Conservation (phyloP, 1,140 invertebrate genomes). For the Temnothorax longispinosus region DNA sequence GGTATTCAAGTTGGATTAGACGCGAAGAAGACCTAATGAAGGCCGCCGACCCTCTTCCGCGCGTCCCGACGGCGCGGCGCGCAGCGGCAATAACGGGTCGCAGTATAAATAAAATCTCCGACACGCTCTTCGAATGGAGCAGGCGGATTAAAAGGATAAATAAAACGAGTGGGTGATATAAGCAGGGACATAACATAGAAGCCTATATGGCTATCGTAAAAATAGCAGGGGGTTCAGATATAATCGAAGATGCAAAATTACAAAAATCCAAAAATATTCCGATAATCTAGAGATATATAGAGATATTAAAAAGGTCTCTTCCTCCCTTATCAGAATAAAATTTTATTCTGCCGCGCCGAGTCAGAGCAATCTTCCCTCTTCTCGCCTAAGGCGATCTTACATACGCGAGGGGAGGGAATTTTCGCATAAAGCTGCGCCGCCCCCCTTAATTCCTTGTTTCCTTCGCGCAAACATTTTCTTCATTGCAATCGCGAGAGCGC, state of each 20-base stretch:
- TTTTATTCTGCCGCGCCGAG: constrained; percentile 45
- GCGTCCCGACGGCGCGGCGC: constrained; percentile 1
- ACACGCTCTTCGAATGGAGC: background rate
- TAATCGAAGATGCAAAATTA: background rate
- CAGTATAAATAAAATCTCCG: constrained; percentile 56
- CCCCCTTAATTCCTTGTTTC: constrained; percentile 74
- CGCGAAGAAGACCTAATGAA: constrained; percentile 69
- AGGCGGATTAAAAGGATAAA: constrained; percentile 38
- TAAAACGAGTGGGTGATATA: constrained; percentile 14
- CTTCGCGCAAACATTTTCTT: constrained; percentile 65
- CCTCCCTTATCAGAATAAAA: constrained; percentile 52
- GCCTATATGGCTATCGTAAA: background rate
- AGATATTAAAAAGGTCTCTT: constrained; percentile 22
- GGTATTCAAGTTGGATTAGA: constrained; percentile 70
- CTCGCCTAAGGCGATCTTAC: constrained; percentile 54
- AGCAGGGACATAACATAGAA: background rate
- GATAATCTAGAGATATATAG: background rate
- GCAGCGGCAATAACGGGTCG: constrained; percentile 41
- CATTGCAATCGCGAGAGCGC: constrained; percentile 66
- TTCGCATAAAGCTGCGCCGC: constrained; percentile 68
- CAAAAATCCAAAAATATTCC: background rate
- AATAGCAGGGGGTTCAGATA: background rate
- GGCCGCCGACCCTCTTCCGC: constrained; percentile 37
- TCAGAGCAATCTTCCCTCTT: constrained; percentile 23
- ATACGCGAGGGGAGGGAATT: constrained; percentile 46